Evolutionary conservation across 1,140 invertebrate species (phyloP).

Genomic region (Drosophila pallidifrons): DNA sequence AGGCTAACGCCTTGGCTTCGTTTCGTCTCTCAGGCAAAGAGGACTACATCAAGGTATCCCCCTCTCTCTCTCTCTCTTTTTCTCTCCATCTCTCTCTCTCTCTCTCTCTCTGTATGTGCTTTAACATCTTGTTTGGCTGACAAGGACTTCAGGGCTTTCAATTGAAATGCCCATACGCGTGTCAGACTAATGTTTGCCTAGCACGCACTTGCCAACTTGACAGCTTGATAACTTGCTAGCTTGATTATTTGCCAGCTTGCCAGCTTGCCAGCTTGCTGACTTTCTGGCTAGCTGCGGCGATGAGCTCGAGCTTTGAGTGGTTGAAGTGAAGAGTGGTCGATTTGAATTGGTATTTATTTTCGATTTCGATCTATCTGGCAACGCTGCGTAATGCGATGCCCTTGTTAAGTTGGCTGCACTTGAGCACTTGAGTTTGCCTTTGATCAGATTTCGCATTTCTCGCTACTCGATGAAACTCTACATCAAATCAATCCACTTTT

Average conservation of each 20-base stretch:
- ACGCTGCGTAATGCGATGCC: neutral
- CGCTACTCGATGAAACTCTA: neutral
- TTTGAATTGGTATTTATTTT: conserved; percentile 31
- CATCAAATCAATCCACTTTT: conserved; percentile 8
- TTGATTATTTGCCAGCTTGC: neutral
- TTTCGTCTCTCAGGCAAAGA: no score
- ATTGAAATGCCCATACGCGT: conserved; percentile 17
- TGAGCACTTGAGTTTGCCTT: neutral
- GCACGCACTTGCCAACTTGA: conserved; percentile 41
- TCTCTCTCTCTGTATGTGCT: neutral
- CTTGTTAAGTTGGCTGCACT: conserved; percentile 18
- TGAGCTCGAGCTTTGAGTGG: neutral
- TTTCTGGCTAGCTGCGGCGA: no score
- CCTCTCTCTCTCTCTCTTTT: no score
- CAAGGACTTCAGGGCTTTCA: conserved; percentile 13
- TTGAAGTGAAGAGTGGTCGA: conserved; percentile 6
- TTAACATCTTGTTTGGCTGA: neutral
- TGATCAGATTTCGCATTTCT: neutral
- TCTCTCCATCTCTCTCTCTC: no score
- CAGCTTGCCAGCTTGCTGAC: neutral
- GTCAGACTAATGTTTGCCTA: conserved; percentile 44
- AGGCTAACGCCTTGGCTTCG: no score
- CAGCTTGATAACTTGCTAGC: conserved; percentile 32
- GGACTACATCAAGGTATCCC: no score
- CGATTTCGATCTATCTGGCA: neutral